Percentiles rank a stretch among this genome's conserved stretches.
These are phyloP conservation scores for Hydropsyche betteni DNA, from an alignment of 2,888 invertebrate species.

Conservation along the genomic window DNA sequence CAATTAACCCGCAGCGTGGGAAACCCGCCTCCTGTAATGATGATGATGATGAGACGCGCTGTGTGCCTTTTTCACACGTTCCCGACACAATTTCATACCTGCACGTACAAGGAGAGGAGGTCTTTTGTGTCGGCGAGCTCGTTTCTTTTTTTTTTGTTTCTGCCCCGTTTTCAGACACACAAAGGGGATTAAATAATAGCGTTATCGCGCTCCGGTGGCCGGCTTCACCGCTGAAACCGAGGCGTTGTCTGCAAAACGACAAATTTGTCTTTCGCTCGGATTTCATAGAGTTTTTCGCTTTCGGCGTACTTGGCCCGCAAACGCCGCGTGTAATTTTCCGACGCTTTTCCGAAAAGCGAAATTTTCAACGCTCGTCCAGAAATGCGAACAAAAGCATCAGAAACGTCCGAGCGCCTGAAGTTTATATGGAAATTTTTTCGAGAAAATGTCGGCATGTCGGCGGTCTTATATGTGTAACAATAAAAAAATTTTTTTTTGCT, in stretches of 20 bases:
- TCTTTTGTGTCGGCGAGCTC: slow-evolving; percentile 9
- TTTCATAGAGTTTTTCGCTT: slow-evolving; percentile 13
- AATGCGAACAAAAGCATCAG: neutral
- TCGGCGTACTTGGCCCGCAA: neutral
- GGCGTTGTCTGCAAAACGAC: slow-evolving; percentile 31
- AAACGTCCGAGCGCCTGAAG: neutral
- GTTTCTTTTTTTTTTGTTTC: slow-evolving; percentile 22
- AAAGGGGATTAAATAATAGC: slow-evolving; percentile 36
- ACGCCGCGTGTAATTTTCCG: slow-evolving; percentile 11
- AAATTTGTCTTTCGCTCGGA: slow-evolving; percentile 24
- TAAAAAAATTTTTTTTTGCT: too few species aligned
- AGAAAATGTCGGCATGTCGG: too few species aligned
- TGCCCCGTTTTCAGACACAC: neutral
- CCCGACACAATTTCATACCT: neutral
- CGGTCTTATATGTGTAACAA: too few species aligned
- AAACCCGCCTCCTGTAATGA: slow-evolving; percentile 5
- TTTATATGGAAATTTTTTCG: too few species aligned
- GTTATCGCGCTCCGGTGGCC: slow-evolving; percentile 22
- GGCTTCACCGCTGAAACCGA: neutral
- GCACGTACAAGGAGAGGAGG: neutral
- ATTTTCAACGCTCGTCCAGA: neutral
- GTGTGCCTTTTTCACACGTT: slow-evolving; percentile 1
- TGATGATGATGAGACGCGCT: slow-evolving; percentile 18
- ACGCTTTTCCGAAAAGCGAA: slow-evolving; percentile 6
- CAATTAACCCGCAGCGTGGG: slow-evolving; percentile 5